Evolutionary conservation across 2,888 invertebrate genomes (phyloP), one percentile per base, ranked within the genome.

Genomic region (Ganaspis brasiliensis): DNA sequence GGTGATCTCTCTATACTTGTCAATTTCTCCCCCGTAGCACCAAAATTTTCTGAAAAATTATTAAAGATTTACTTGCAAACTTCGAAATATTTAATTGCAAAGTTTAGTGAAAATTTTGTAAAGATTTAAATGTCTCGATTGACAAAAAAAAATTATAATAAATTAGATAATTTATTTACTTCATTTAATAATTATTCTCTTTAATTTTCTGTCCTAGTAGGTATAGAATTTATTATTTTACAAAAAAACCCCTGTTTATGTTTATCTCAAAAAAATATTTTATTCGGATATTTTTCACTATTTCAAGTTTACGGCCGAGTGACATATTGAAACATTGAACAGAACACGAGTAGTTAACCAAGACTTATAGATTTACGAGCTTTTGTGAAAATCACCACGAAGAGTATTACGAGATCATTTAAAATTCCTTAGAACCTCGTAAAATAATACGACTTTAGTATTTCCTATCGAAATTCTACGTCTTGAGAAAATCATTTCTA

Each of bases 301-400:
- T 72, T 72, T 61, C 16, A 12, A n/a, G 52, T 78, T 78, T 71
- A 75, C 59, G 76, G 59, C 72, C 70, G 12, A 67, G 19, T 67
- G 72, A 75, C 74, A 40, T 52, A 14, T 57, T 72, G 72, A 40
- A 52, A 56, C 55, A 67, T 45, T 21, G 40, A 24, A 14, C 40
- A 67, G 67, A 21, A 67, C 72, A 76, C 79, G 74, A 82, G 81
- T 78, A 82, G 81, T 77, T 37, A 72, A 59, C 49, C 45, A 70
- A 57, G 56, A 40, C 40, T 35, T 74, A 31, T 76, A 74, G 78
- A 87, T 88, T 88, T 88, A 88, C 82, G 87, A 85, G 85, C 84
- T 88, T 87, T 83, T 79, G 78, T 83, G 84, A 86, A 85, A 86
- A 85, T 76, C 77, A 12, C 8, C 21, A 45, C 14, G 24, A 63